These are phyloP conservation scores for Cotesia glomerata DNA, from an alignment of 1,140 invertebrate species.

Conservation along the genomic window DNA sequence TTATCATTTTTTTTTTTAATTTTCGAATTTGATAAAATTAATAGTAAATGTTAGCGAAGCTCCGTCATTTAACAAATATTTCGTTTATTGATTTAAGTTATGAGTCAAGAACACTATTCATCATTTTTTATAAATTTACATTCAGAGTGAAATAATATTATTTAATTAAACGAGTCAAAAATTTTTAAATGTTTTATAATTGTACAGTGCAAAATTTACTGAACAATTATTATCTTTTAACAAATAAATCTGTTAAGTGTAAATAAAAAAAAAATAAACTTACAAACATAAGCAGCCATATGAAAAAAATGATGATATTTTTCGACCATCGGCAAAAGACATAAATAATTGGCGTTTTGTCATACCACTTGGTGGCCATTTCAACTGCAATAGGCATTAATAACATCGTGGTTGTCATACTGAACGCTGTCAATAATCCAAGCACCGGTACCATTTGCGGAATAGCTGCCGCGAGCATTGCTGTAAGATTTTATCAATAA, in stretches of 20 bases:
- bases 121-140: no score
- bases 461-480: constrained; percentile 38
- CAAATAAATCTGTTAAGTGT: background rate
- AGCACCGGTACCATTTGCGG: constrained; percentile 44
- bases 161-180: no score
- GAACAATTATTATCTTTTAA: no score
- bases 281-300: constrained; percentile 42
- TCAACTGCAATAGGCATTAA: constrained; percentile 74
- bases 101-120: no score
- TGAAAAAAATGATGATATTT: constrained; percentile 35
- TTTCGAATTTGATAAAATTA: no score
- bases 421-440: constrained; percentile 40
- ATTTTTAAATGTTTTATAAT: no score
- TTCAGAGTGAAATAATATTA: no score
- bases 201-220: no score
- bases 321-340: constrained; percentile 31
- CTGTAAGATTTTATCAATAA: constrained; percentile 26
- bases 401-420: constrained; percentile 41
- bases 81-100: no score
- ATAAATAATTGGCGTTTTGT: constrained; percentile 20
- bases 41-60: no score
- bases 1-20: no score
- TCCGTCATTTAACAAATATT: no score
- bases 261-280: background rate
- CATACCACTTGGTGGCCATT: constrained; percentile 49